Percentiles rank a stretch among this genome's conserved stretches.
Conservation (phyloP, 2,797 vertebrate genomes). For the Pterois miles region DNA sequence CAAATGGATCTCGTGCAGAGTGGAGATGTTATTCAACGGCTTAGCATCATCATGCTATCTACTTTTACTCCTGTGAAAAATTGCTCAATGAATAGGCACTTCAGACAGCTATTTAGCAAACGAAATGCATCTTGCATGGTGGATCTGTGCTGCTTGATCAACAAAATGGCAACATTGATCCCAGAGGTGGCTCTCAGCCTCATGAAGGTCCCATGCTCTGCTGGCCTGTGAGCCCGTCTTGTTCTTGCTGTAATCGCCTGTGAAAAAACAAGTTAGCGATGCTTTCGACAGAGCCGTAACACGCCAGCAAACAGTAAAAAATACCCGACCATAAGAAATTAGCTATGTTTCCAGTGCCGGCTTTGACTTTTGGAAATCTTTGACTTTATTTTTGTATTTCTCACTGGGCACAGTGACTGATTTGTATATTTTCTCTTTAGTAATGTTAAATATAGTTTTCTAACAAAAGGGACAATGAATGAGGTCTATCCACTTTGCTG, state of each 20-base stretch:
- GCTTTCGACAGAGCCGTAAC: conserved; percentile 60
- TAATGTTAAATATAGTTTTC: background rate
- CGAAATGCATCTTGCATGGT: conserved; percentile 82
- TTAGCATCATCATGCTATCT: conserved; percentile 66
- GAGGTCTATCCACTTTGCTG: background rate
- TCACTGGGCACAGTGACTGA: conserved; percentile 19
- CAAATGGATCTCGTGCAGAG: conserved; percentile 62
- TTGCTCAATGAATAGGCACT: conserved; percentile 78
- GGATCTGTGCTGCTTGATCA: conserved; percentile 71
- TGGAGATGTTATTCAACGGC: conserved; percentile 65
- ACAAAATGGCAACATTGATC: conserved; percentile 83
- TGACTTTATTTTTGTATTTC: conserved; percentile 35
- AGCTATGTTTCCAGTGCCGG: conserved; percentile 67
- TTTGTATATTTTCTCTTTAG: conserved; percentile 1
- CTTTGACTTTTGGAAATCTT: conserved; percentile 41
- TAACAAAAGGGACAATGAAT: background rate
- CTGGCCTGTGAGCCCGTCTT: conserved; percentile 71
- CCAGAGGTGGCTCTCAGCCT: conserved; percentile 70
- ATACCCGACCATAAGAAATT: conserved; percentile 74
- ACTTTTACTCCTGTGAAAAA: conserved; percentile 79
- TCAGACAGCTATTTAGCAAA: conserved; percentile 73
- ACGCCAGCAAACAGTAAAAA: conserved; percentile 52
- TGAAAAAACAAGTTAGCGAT: conserved; percentile 81
- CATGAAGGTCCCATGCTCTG: conserved; percentile 82
- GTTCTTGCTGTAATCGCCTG: conserved; percentile 78